phyloP scores from a whole-genome alignment of 2,797 vertebrate genomes.

The Bovichtus variegatus region DNA sequence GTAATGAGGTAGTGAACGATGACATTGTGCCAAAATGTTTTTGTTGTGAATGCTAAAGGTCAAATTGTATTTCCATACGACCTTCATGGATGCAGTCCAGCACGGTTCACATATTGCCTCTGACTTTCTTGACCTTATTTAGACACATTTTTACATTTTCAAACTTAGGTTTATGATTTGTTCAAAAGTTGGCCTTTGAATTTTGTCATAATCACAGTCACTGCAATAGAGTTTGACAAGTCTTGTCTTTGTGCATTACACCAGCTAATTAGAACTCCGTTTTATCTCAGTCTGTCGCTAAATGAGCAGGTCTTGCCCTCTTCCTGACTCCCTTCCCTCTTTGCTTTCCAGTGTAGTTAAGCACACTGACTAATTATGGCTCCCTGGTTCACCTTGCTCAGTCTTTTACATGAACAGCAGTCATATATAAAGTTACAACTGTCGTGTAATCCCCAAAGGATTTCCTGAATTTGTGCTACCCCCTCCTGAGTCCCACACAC shows the following conservation, averaged over 20 bases:
- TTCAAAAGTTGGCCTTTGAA: conserved; percentile 7
- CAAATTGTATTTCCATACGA: neutral
- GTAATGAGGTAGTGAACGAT: neutral
- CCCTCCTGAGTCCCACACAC: conserved; percentile 34
- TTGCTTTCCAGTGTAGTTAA: conserved; percentile 57
- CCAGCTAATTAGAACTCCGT: conserved; percentile 51
- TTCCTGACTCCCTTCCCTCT: conserved; percentile 50
- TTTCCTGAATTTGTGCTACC: conserved; percentile 51
- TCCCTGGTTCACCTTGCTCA: conserved; percentile 53
- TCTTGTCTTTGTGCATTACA: conserved; percentile 46
- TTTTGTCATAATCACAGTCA: conserved; percentile 19
- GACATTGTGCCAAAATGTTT: neutral
- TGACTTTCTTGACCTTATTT: neutral
- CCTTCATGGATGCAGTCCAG: neutral
- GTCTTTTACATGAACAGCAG: conserved; percentile 41
- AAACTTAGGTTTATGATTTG: neutral
- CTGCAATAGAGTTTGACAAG: conserved; percentile 20
- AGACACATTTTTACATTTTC: neutral
- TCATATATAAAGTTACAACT: conserved; percentile 54
- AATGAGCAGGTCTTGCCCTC: conserved; percentile 49
- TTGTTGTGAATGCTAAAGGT: neutral
- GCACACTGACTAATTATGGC: conserved; percentile 61
- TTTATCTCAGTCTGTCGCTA: conserved; percentile 49
- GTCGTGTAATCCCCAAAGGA: conserved; percentile 49
- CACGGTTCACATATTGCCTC: neutral